Percentiles rank a stretch among this genome's conserved stretches.
These are phyloP conservation scores for Drosophila paranaensis DNA, from an alignment of 2,888 invertebrate species.

Conservation along the genomic window DNA sequence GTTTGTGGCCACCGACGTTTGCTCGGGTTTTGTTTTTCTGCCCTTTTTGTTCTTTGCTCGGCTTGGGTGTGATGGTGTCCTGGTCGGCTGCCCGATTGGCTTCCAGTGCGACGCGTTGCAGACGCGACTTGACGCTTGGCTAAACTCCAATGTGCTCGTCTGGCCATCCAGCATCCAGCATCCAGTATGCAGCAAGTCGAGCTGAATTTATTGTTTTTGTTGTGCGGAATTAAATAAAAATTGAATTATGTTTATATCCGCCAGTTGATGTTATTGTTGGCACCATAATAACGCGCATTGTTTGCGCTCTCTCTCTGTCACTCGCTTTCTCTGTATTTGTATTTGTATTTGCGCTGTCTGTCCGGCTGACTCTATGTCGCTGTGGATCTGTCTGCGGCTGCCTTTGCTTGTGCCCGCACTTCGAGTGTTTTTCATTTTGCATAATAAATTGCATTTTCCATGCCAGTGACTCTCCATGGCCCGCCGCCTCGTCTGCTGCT, in stretches of 20 bases:
- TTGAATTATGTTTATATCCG: slow-evolving; percentile 80
- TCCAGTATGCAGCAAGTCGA: slow-evolving; percentile 54
- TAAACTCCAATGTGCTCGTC: slow-evolving; percentile 52
- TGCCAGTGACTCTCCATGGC: slow-evolving; percentile 60
- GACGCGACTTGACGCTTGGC: slow-evolving; percentile 67
- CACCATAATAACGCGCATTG: slow-evolving; percentile 74
- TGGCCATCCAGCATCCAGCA: slow-evolving; percentile 20
- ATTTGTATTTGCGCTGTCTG: slow-evolving; percentile 24
- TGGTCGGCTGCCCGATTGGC: slow-evolving; percentile 57
- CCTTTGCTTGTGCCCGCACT: slow-evolving; percentile 22
- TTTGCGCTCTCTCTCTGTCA: slow-evolving; percentile 31
- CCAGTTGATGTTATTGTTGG: slow-evolving; percentile 75
- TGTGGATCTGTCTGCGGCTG: slow-evolving; percentile 56
- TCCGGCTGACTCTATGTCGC: slow-evolving; percentile 53
- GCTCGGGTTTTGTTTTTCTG: slow-evolving; percentile 7
- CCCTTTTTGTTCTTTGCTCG: background rate
- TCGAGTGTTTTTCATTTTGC: slow-evolving; percentile 75
- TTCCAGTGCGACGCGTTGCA: slow-evolving; percentile 42
- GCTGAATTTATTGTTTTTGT: slow-evolving; percentile 78
- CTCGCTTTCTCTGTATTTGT: slow-evolving; percentile 17
- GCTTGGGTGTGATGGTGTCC: background rate
- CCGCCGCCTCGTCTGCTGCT: slow-evolving; percentile 11
- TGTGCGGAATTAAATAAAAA: slow-evolving; percentile 80
- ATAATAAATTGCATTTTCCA: slow-evolving; percentile 83
- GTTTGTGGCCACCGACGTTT: slow-evolving; percentile 66